These are phyloP conservation scores for Cyprinodon brontotheroides DNA, from an alignment of 2,113 vertebrate species.

Conservation along the genomic window DNA sequence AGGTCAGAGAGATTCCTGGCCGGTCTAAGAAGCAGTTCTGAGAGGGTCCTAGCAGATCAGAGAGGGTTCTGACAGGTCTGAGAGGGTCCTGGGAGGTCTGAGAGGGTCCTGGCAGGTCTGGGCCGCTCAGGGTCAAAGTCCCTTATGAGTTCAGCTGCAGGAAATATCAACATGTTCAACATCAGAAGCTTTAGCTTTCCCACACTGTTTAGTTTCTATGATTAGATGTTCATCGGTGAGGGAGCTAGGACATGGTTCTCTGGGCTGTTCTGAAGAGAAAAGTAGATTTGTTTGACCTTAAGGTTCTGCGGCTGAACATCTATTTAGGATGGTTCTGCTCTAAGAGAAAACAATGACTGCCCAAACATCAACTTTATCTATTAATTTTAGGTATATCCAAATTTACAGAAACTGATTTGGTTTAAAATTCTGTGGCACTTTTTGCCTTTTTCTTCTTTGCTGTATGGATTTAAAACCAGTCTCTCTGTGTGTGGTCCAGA, in stretches of 20 bases:
- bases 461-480: too few species aligned
- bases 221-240: not conserved
- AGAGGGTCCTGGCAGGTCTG: too few species aligned
- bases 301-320: not conserved
- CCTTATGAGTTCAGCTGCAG: not conserved
- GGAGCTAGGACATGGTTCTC: not conserved
- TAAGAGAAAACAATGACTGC: not conserved
- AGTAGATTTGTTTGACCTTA: not conserved
- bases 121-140: not conserved
- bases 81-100: too few species aligned
- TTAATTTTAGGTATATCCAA: not conserved
- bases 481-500: not conserved
- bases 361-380: slow-evolving; percentile 8
- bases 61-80: too few species aligned
- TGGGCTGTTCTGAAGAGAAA: too few species aligned
- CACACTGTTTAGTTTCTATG: too few species aligned
- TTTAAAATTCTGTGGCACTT: too few species aligned
- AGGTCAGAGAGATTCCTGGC: too few species aligned
- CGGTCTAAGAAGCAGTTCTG: too few species aligned
- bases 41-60: too few species aligned
- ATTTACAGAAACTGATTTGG: too few species aligned
- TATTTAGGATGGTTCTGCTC: not conserved
- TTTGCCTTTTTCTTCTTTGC: too few species aligned
- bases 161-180: not conserved
- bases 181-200: not conserved